Base-by-base conservation (phyloP, 2,797 vertebrate species). In the Serranus cabrilla region DNA sequence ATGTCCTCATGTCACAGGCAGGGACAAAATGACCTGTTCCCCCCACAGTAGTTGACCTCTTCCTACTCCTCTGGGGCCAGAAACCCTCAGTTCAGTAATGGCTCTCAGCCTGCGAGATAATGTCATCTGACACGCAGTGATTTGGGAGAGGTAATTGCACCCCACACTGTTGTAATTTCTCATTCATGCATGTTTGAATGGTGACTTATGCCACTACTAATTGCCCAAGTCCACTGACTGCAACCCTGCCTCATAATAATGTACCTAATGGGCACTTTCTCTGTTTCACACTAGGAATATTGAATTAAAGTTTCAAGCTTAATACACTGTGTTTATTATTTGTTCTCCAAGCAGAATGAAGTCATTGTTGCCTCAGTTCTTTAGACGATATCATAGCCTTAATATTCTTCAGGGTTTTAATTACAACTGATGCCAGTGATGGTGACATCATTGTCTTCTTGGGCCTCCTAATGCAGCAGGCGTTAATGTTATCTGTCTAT, bases 181-280 rank as follows among this genome's bases (percentile, higher is more conserved):
- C 90, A 93, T 89, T 91, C 92, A 94, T 92, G 92, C 93, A 89
- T 93, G 91, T 88, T 89, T 92, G 76, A 90, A 87, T 59, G 83
- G 90, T 92, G 89, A 93, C 92, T 94, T 92, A 88, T 90, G 84
- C 89, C 81, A 87, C 77, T 73, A 78, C 69, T 88, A 87, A 92
- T 89, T 85, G 80, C 82, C 79, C 62, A 51, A 70, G 52, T 72
- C 69, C 65, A 74, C 58, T 63, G 74, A 76, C 88, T 77, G 63
- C 80, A 83, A 51, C 76, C 74, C 75, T 62, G 76, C 55, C 67
- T 77, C 56, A 2, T 74, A 84, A 90, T 81, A 84, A 90, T 87
- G 78, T 68, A 67, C 72, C 84, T 91, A 91, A 94, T 89, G 80
- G 84, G 56, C 76, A 76, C 74, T 81, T 77, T 79, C 57, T 71